Conservation (phyloP, 2,113 vertebrate species). For the Hyla sarda region DNA sequence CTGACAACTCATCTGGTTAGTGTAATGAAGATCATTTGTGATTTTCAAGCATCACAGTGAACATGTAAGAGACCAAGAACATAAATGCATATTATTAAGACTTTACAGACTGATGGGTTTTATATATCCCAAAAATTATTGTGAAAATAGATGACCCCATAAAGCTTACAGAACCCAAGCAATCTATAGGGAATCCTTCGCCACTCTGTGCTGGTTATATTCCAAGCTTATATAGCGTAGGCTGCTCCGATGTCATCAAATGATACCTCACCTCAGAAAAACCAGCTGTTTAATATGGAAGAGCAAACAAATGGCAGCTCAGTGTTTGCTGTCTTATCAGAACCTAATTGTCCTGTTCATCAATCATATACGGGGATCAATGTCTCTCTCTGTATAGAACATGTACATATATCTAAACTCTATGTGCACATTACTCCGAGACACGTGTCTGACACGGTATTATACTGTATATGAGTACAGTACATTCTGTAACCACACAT, state of each 20-base stretch:
- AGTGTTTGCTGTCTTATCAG: conserved; percentile 47
- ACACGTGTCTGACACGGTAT: not conserved
- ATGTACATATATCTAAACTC: not conserved
- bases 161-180: not conserved
- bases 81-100: not conserved
- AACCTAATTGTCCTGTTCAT: conserved; percentile 27
- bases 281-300: conserved; percentile 51
- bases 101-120: not conserved
- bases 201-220: not conserved
- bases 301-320: conserved; percentile 41
- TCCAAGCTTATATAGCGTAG: not conserved
- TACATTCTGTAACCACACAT: too few species aligned
- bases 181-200: not conserved
- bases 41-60: too few species aligned
- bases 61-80: too few species aligned
- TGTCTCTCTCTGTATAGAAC: not conserved
- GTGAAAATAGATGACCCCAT: too few species aligned
- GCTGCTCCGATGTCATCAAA: not conserved
- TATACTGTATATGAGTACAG: too few species aligned
- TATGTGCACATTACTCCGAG: not conserved
- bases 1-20: too few species aligned
- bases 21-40: too few species aligned
- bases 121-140: not conserved
- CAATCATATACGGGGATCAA: conserved; percentile 38
- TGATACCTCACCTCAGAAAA: conserved; percentile 37